Conservation (phyloP, 1,140 invertebrate genomes). For the Lasaia peninsularis region DNA sequence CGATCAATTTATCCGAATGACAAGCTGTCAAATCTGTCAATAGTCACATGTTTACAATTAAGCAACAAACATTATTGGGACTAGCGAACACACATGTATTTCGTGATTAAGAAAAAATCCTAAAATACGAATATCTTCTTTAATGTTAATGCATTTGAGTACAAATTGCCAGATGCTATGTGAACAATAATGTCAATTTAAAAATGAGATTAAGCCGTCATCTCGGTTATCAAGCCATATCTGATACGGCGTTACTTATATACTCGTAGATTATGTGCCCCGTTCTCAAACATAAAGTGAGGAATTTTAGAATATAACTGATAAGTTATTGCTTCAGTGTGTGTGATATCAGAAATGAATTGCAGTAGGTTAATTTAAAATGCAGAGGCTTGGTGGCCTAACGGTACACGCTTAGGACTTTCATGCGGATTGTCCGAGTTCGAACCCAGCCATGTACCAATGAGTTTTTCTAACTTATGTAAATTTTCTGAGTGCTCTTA, state of each 20-base stretch:
- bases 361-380: no score
- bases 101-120: slow-evolving; percentile 12
- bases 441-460: no score
- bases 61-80: slow-evolving; percentile 62
- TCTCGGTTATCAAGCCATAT: slow-evolving; percentile 66
- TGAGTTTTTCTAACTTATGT: no score
- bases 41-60: slow-evolving; percentile 73
- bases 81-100: slow-evolving; percentile 41
- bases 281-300: no score
- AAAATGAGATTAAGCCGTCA: slow-evolving; percentile 71
- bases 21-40: slow-evolving; percentile 70
- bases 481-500: no score
- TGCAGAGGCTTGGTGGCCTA: no score
- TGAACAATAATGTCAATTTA: slow-evolving; percentile 22
- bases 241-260: slow-evolving; percentile 35
- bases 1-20: slow-evolving; percentile 71
- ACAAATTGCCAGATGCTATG: slow-evolving; percentile 14
- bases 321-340: no score
- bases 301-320: no score
- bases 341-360: no score
- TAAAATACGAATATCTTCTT: slow-evolving; percentile 35
- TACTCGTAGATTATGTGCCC: background rate
- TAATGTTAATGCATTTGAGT: slow-evolving; percentile 37
- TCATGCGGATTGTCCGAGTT: no score
- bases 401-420: no score